Conservation (phyloP, 1,140 invertebrate species). For the Galendromus occidentalis region DNA sequence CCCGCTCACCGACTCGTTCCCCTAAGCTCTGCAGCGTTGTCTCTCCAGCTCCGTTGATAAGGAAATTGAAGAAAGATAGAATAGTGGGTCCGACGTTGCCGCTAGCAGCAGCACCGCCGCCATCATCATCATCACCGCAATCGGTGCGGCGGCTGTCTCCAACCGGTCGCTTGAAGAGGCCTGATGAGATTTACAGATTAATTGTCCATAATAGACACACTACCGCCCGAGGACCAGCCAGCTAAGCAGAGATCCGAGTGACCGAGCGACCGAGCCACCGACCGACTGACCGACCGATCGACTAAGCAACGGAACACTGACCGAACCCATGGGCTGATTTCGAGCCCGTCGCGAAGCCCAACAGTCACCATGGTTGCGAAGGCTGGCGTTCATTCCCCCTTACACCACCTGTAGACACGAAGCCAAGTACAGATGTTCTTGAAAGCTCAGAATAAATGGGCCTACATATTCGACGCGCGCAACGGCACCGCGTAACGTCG, state of each 20-base stretch:
- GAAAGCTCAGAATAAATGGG: too few relatives aligned
- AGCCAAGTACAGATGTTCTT: too few relatives aligned
- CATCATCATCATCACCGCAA: background rate
- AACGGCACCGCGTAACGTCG: too few relatives aligned
- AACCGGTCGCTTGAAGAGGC: background rate
- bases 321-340: too few relatives aligned
- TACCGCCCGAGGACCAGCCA: background rate
- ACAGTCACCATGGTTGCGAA: too few relatives aligned
- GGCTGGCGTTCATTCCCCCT: too few relatives aligned
- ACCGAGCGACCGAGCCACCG: background rate
- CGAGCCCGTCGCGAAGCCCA: too few relatives aligned
- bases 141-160: background rate
- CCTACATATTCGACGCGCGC: too few relatives aligned
- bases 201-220: slow-evolving; percentile 11
- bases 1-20: too few relatives aligned
- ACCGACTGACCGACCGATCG: background rate
- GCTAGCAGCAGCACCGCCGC: background rate
- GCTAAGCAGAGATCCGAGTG: background rate
- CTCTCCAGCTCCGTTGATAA: background rate
- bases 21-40: too few relatives aligned
- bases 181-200: slow-evolving; percentile 12
- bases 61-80: slow-evolving; percentile 7
- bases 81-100: background rate
- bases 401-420: too few relatives aligned
- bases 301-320: background rate